Evolutionary conservation across 2,797 vertebrate species (phyloP).

Genomic region (Lophotriccus pileatus): DNA sequence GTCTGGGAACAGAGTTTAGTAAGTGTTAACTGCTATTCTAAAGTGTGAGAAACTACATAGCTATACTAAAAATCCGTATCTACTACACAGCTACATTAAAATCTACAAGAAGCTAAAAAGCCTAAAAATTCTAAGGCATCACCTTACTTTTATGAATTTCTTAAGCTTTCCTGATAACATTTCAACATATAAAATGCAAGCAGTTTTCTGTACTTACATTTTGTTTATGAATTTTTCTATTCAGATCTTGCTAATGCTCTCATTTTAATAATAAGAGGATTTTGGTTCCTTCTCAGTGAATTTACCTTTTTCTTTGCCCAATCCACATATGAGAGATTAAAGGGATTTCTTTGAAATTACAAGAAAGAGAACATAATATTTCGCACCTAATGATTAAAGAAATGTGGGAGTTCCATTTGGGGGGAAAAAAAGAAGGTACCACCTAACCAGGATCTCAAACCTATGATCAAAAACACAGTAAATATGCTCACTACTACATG

Average conservation of each 20-base stretch:
- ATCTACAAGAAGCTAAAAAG: too few species aligned
- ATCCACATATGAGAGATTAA: slow-evolving; percentile 28
- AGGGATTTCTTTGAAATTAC: slow-evolving; percentile 29
- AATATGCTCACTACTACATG: background rate
- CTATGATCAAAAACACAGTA: background rate
- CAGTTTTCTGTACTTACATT: slow-evolving; percentile 28
- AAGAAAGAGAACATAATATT: background rate
- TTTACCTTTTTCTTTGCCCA: slow-evolving; percentile 17
- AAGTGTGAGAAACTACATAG: too few species aligned
- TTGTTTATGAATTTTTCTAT: slow-evolving; percentile 34
- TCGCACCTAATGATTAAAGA: background rate
- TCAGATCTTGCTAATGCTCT: slow-evolving; percentile 42
- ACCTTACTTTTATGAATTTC: background rate
- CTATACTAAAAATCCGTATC: too few species aligned
- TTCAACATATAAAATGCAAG: slow-evolving; percentile 34
- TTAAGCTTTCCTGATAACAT: slow-evolving; percentile 11
- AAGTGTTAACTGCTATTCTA: too few species aligned
- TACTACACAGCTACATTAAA: too few species aligned
- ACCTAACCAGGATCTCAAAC: background rate
- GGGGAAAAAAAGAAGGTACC: background rate
- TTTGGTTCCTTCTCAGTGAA: background rate
- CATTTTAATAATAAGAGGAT: slow-evolving; percentile 38
- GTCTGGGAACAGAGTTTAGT: too few species aligned
- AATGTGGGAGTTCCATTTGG: background rate
- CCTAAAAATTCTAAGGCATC: too few species aligned